A percentile compares a stretch with the other conserved stretches of the same genome.
These are phyloP conservation scores for Thaumatotibia leucotreta DNA, from an alignment of 1,140 invertebrate genomes.

Conservation along the genomic window DNA sequence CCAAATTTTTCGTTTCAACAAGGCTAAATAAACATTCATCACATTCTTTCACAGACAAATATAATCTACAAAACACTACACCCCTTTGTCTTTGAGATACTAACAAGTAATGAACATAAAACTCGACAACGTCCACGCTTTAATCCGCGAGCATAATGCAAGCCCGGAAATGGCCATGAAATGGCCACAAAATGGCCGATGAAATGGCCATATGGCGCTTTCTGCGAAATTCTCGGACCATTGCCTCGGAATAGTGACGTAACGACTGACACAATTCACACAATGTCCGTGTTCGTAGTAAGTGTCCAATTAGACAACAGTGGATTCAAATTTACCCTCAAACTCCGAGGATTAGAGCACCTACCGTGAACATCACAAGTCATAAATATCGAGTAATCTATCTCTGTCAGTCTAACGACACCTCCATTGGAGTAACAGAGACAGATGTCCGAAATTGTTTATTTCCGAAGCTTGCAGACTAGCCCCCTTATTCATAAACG, in stretches of 20 bases:
- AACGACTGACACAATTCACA: background rate
- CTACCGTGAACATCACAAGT: too few species aligned
- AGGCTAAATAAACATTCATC: background rate
- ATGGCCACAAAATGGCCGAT: background rate
- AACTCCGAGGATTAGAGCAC: background rate
- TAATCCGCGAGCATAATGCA: background rate
- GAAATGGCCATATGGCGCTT: background rate
- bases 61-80: background rate
- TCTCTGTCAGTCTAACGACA: too few species aligned
- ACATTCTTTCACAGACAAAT: background rate
- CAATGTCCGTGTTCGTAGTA: background rate
- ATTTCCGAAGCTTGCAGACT: too few species aligned
- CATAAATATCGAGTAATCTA: too few species aligned
- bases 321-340: too few species aligned
- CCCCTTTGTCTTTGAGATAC: background rate
- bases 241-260: background rate
- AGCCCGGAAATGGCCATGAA: background rate
- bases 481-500: too few species aligned
- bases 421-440: too few species aligned
- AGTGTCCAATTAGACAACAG: background rate
- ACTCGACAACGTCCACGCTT: background rate
- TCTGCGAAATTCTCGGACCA: background rate
- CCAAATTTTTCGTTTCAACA: background rate
- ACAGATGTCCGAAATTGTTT: too few species aligned
- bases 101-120: background rate